Percentiles rank a stretch among this genome's conserved stretches.
phyloP scores from a whole-genome alignment of 2,113 vertebrate species.

The Paraplagusia blochii region DNA sequence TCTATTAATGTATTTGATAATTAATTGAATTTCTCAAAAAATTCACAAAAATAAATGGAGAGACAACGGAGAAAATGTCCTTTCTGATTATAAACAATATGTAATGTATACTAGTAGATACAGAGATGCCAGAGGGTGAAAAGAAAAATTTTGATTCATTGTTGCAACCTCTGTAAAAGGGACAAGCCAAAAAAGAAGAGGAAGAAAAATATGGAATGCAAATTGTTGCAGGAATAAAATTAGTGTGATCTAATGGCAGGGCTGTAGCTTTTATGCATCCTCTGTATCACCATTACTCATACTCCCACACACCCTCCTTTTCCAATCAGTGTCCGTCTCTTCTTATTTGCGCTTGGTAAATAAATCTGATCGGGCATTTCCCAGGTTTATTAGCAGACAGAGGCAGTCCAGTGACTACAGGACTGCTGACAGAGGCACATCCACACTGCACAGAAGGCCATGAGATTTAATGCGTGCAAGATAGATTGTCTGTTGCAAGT shows the following conservation, averaged over 20 bases:
- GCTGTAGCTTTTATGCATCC: background rate
- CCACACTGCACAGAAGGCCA: constrained; percentile 28
- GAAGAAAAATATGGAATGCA: no score
- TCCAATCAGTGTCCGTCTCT: constrained; percentile 25
- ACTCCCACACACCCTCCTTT: constrained; percentile 10
- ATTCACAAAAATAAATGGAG: no score
- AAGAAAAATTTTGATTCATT: no score
- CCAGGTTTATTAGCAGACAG: constrained; percentile 59
- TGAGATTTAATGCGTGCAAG: constrained; percentile 54
- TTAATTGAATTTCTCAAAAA: no score
- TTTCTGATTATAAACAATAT: no score
- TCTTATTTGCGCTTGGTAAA: constrained; percentile 55
- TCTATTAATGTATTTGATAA: no score
- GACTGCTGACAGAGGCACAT: constrained; percentile 66
- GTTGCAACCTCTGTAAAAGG: no score
- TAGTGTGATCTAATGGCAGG: background rate
- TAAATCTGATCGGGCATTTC: constrained; percentile 66
- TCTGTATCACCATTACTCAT: constrained; percentile 10
- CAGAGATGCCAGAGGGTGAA: no score
- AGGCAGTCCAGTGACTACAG: constrained; percentile 38
- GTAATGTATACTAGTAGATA: background rate
- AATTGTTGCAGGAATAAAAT: background rate
- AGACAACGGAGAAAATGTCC: no score
- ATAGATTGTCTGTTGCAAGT: constrained; percentile 33
- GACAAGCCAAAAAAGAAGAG: no score